A percentile compares a stretch with the other conserved stretches of the same genome.
phyloP scores from a whole-genome alignment of 2,797 vertebrate species.

The Notamacropus eugenii region DNA sequence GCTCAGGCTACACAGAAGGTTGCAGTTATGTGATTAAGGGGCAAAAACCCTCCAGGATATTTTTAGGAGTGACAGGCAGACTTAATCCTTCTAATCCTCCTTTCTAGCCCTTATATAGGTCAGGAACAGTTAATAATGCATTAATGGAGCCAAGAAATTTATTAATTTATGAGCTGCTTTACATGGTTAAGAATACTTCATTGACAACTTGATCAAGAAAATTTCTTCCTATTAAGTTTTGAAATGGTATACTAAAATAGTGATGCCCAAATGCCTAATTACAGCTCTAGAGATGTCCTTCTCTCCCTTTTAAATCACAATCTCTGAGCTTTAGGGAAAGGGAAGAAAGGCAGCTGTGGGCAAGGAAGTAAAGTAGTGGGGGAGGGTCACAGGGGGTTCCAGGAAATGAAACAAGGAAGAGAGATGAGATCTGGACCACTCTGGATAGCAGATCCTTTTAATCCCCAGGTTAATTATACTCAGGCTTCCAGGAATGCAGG shows the following conservation, averaged over 20 bases:
- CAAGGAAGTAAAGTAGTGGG: neutral
- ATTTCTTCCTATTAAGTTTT: conserved; percentile 40
- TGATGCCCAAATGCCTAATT: neutral
- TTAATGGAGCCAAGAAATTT: conserved; percentile 52
- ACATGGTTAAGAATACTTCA: conserved; percentile 36
- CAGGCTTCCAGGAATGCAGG: neutral
- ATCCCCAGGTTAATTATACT: neutral
- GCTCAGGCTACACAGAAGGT: conserved; percentile 57
- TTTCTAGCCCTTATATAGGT: conserved; percentile 71
- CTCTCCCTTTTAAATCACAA: conserved; percentile 7
- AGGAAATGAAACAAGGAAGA: neutral
- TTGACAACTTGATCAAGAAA: conserved; percentile 23
- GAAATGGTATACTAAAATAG: conserved; percentile 19
- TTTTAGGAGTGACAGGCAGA: conserved; percentile 76
- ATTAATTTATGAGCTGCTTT: conserved; percentile 17
- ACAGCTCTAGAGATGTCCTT: neutral
- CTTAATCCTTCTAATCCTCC: conserved; percentile 74
- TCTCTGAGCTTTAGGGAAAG: neutral
- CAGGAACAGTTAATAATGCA: conserved; percentile 73
- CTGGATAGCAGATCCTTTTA: neutral
- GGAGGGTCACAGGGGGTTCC: neutral
- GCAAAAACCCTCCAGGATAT: conserved; percentile 69
- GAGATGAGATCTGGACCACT: neutral
- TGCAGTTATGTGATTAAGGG: conserved; percentile 81
- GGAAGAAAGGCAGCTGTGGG: neutral